Conservation (phyloP, 2,797 vertebrate species). For the Pangasius sanitwongsei region DNA sequence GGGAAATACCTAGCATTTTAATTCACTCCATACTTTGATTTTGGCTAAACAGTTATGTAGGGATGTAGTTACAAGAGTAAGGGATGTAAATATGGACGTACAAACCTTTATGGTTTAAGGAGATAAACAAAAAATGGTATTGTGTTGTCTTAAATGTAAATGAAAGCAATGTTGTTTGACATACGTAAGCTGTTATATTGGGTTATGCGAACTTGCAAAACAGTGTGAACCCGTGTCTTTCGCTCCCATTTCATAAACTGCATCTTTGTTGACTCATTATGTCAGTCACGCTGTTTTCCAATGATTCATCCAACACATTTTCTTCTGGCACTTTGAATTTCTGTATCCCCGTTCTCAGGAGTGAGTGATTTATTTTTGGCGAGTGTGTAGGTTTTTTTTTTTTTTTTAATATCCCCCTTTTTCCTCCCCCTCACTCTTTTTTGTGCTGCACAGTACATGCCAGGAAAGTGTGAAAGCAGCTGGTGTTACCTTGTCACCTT, state of each 20-base stretch:
- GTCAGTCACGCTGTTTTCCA: constrained; percentile 17
- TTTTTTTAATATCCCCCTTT: constrained; percentile 28
- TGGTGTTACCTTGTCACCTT: constrained; percentile 51
- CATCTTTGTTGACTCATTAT: constrained; percentile 6
- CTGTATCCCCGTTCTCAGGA: neutral
- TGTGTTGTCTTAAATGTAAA: neutral
- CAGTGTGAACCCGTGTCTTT: neutral
- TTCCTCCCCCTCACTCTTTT: constrained; percentile 54
- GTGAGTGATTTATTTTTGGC: constrained; percentile 23
- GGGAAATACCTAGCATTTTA: neutral
- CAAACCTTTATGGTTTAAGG: neutral
- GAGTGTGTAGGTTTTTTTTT: neutral
- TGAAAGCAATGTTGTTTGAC: neutral
- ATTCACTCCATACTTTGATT: neutral
- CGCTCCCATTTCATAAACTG: neutral
- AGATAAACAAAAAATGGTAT: neutral
- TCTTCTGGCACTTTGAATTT: constrained; percentile 7
- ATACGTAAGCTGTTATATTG: neutral
- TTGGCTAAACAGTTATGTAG: neutral
- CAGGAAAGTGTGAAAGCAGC: constrained; percentile 31
- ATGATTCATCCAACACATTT: constrained; percentile 29
- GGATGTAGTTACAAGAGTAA: neutral
- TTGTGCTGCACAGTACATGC: constrained; percentile 47
- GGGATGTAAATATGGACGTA: neutral
- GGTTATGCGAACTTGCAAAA: neutral